Base-by-base conservation (phyloP, 2,797 vertebrate genomes). In the Enteromius afrohamiltoni region DNA sequence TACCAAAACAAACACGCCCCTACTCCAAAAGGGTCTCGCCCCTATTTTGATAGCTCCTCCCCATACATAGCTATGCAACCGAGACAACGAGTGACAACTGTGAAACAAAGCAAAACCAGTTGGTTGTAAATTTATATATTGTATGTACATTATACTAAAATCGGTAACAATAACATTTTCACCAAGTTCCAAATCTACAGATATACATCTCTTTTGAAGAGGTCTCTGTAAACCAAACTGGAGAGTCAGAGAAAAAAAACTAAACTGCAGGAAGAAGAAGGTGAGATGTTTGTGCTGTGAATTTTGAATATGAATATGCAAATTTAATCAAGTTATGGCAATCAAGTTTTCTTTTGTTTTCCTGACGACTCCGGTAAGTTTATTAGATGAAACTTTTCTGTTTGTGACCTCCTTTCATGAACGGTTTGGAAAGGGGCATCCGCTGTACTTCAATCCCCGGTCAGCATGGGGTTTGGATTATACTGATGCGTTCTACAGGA, bases 401-500 rank as follows among this genome's bases (percentile, higher is more conserved):
- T 78, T 82, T 85, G 45, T 67, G 58, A 79, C 80, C 75, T 78
- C 45, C 34, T 68, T 83, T 16, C 17, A 10, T 40, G 26, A 73
- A 19, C 6, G 0, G 4, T 42, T 73, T 81, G 55, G 73, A 73
- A 73, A 68, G 31, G 9, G 42, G 40, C 51, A 77, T 80, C 37
- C 14, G 16, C n/a, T 65, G 16, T 69, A 68, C 26, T 69, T n/a
- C 19, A 58, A n/a, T 77, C 51, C 40, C 37, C 9, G 4, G 58
- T 69, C 85, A 69, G 70, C 78, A 64, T 79, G 81, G 65, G 31
- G 82, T 75, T 71, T 42, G 16, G 42, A 77, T 77, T 71, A 83
- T 49, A 77, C 65, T 17, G 75, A 62, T 83, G 82, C 9, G 40
- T 60, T 70, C n/a, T 70, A 60, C 42, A 40, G 65, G 75, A 14